Conservation (phyloP, 2,113 vertebrate species). For the Kobus ellipsiprymnus region DNA sequence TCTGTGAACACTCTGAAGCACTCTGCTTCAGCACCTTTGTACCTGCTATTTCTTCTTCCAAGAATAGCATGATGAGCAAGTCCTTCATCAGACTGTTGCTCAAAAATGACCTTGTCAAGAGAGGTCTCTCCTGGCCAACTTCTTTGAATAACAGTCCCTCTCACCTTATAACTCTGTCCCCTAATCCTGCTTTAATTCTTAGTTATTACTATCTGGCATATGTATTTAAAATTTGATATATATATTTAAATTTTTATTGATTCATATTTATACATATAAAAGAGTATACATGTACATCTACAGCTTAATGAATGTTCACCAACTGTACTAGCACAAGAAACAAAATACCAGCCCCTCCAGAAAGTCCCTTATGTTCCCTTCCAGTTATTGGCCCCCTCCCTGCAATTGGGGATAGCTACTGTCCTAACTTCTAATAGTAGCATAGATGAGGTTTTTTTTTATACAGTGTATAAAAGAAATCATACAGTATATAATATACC, state of each 20-base stretch:
- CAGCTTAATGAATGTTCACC: neutral
- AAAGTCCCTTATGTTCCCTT: neutral
- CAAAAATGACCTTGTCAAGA: neutral
- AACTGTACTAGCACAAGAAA: neutral
- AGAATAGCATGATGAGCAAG: neutral
- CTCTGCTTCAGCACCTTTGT: neutral
- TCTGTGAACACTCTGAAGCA: neutral
- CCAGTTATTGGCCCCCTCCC: neutral
- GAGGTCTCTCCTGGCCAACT: neutral
- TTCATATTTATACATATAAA: neutral
- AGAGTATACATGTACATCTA: neutral
- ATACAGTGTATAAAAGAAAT: neutral
- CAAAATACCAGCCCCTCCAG: neutral
- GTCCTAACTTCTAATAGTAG: neutral
- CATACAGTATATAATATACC: neutral
- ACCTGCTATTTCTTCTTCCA: neutral
- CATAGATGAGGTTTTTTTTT: neutral
- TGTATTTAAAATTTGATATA: neutral
- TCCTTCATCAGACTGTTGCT: neutral
- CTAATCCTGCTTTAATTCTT: neutral
- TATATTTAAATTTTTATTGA: neutral
- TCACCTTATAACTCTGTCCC: neutral
- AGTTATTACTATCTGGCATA: neutral
- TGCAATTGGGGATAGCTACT: neutral
- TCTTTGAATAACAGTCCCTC: neutral